Conservation (phyloP, 2,113 vertebrate genomes). For the Campylorhamphus procurvoides region DNA sequence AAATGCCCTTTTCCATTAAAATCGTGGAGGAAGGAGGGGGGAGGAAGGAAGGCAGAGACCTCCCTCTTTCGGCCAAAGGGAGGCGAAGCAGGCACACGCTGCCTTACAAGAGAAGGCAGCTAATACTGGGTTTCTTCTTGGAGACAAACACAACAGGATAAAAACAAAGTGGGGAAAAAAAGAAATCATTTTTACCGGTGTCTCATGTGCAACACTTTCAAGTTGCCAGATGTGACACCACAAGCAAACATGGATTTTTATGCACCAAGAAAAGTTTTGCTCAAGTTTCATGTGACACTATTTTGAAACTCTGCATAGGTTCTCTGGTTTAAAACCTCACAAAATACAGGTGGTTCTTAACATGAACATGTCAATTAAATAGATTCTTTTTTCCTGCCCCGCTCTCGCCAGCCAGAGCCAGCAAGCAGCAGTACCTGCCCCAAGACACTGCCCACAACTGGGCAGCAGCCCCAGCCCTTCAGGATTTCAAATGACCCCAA, state of each 20-base stretch:
- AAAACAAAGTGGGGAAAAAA: rapidly evolving
- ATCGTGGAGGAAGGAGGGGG: rapidly evolving
- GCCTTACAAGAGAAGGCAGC: background rate
- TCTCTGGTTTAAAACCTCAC: background rate
- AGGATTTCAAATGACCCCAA: too few species aligned
- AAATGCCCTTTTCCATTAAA: background rate
- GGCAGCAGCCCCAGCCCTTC: background rate
- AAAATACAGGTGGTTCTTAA: background rate
- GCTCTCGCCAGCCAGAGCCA: background rate
- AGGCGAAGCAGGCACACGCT: background rate
- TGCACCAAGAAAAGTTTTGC: background rate
- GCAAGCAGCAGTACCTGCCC: background rate
- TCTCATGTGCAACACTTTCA: background rate
- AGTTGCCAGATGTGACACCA: background rate
- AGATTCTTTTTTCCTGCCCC: background rate
- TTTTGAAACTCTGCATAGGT: background rate
- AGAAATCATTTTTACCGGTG: rapidly evolving
- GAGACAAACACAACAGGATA: background rate
- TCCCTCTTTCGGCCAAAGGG: background rate
- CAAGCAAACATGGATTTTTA: background rate
- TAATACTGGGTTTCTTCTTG: rapidly evolving
- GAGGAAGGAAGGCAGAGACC: background rate
- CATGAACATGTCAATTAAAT: rapidly evolving
- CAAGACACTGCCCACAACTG: rapidly evolving
- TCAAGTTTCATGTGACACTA: rapidly evolving